Percentiles rank a stretch among this genome's conserved stretches.
Evolutionary conservation across 2,797 vertebrate species (phyloP).

Genomic region (Sebastolobus altivelis): DNA sequence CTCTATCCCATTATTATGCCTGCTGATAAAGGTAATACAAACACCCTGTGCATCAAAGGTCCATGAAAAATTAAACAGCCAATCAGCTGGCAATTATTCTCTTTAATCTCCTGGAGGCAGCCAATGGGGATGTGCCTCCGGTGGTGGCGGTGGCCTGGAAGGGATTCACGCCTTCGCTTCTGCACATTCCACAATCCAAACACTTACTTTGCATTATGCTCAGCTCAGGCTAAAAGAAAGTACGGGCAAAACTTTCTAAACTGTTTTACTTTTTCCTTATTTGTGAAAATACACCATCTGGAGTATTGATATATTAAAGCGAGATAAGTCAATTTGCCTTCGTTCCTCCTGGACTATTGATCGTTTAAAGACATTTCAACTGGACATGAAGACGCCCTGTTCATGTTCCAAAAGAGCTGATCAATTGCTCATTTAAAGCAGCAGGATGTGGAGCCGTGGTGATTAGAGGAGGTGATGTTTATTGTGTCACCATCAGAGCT

Average conservation of each 20-base stretch:
- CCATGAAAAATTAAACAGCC: constrained; percentile 87
- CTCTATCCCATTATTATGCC: constrained; percentile 79
- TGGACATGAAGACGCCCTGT: constrained; percentile 55
- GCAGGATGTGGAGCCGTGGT: constrained; percentile 26
- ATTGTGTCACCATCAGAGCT: constrained; percentile 37
- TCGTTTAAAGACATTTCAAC: constrained; percentile 49
- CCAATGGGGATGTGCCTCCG: constrained; percentile 84
- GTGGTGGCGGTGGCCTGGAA: constrained; percentile 78
- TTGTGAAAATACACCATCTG: constrained; percentile 56
- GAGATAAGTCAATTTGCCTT: constrained; percentile 51
- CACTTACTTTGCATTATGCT: constrained; percentile 83
- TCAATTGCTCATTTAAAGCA: constrained; percentile 64
- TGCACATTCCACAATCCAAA: constrained; percentile 79
- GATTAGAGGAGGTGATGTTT: constrained; percentile 35
- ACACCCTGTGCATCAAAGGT: constrained; percentile 81
- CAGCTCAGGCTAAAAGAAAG: constrained; percentile 81
- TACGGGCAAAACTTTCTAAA: constrained; percentile 71
- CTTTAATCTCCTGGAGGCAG: constrained; percentile 89
- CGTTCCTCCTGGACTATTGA: constrained; percentile 56
- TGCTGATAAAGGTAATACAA: constrained; percentile 82
- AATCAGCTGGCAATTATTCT: constrained; percentile 89
- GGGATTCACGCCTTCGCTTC: constrained; percentile 74
- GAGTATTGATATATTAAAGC: constrained; percentile 59
- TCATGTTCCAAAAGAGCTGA: constrained; percentile 60
- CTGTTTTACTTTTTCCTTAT: constrained; percentile 54